Base-by-base conservation (phyloP, 2,113 vertebrate species). In the Tor tambroides region DNA sequence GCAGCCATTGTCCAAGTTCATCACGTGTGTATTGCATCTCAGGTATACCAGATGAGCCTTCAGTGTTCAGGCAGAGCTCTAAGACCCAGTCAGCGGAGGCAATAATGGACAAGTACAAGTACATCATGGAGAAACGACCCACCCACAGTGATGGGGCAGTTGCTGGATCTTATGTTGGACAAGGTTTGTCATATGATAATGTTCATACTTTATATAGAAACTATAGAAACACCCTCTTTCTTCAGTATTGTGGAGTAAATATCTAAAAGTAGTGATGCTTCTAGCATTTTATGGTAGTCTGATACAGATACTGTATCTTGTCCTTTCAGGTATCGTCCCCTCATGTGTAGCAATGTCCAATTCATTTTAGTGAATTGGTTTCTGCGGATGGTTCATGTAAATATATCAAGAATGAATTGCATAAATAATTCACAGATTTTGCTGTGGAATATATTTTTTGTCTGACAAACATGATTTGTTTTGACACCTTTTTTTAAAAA, bases 81-180 rank as follows among this genome's bases (percentile, higher is more conserved):
- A 98, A 99, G 88, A 94, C 96, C 1, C 98, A 99, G 91, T 98
- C 96, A 63, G 98, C 97, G 0, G 98, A 99, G 94, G 98, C 99
- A 91, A 99, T 99, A 89, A 93, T 99, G 92, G 98, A 99, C 94
- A 99, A 99, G 84, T 99, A 51, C 49, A 51, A 99, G 91, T 99
- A 99, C 90, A 99, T 99, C 90, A 99, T 99, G 87, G 99, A 99
- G 91, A 93, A 72, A 56, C 65, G 98, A 76, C 96, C 93, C 80
- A 96, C 97, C 87, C 97, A 96, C 12, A 96, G 95, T 85, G 97
- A 99, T 59, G 96, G 96, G 91, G 95, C 96, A 5, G 84, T 92
- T 2, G 88, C 95, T 74, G 95, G 94, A 4, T 93, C 93, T 81
- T 98, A 98, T 0, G 96, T 98, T 1, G 91, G 94, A 54, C 30